Conservation (phyloP, 2,797 vertebrate species). For the Anguilla megastoma region DNA sequence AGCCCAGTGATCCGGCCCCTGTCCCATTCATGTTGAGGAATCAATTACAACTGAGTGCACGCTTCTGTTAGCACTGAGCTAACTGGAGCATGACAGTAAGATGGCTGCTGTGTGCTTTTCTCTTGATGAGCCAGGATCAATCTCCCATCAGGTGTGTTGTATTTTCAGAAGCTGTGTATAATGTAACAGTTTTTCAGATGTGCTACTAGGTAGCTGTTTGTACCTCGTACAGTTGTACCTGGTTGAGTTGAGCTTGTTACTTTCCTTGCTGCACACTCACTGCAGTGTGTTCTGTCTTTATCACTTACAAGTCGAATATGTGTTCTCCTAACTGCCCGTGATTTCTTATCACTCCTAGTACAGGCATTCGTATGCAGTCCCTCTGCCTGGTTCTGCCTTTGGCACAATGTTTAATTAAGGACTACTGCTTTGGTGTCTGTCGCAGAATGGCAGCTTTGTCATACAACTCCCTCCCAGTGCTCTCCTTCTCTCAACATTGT, state of each 20-base stretch:
- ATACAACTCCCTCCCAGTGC: not conserved
- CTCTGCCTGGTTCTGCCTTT: not conserved
- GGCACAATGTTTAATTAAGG: not conserved
- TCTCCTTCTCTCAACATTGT: not conserved
- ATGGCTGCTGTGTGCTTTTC: not conserved
- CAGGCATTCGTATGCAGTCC: not conserved
- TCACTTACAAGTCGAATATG: not conserved
- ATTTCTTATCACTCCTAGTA: not conserved
- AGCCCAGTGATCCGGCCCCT: not conserved
- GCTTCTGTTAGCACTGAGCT: not conserved
- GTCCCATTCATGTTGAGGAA: conserved; percentile 8
- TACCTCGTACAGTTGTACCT: not conserved
- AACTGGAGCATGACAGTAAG: conserved; percentile 8
- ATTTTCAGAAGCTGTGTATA: not conserved
- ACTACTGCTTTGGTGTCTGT: not conserved
- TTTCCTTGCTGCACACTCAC: not conserved
- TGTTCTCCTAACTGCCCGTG: not conserved
- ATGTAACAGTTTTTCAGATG: not conserved
- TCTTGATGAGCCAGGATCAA: not conserved
- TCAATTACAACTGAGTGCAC: not conserved
- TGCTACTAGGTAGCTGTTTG: not conserved
- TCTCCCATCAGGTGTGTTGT: not conserved
- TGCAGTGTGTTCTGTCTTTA: not conserved
- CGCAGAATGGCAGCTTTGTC: not conserved
- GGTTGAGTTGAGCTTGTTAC: not conserved